Percentiles rank a stretch among this genome's conserved stretches.
Evolutionary conservation across 1,140 invertebrate genomes (phyloP).

Genomic region (Drosophila orena): DNA sequence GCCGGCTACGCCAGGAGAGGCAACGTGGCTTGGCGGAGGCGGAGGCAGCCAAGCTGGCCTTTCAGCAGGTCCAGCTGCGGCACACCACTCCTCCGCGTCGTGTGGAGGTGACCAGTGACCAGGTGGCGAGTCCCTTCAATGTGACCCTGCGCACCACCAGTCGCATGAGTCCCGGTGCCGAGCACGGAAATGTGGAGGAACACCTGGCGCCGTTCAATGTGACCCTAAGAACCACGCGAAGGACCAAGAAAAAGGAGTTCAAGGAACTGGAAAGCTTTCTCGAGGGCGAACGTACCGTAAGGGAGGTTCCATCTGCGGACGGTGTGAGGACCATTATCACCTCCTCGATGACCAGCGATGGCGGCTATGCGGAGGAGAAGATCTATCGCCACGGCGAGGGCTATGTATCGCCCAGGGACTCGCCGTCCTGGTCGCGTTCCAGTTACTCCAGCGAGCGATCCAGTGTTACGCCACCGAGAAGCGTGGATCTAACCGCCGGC

Average conservation of each 20-base stretch:
- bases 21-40: slow-evolving; percentile 85
- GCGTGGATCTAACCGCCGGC: slow-evolving; percentile 77
- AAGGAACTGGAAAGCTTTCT: slow-evolving; percentile 68
- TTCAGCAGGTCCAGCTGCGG: slow-evolving; percentile 87
- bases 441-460: slow-evolving; percentile 72
- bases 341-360: slow-evolving; percentile 78
- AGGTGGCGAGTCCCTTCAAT: slow-evolving; percentile 71
- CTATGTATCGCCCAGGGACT: slow-evolving; percentile 74
- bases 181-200: slow-evolving; percentile 87
- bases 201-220: slow-evolving; percentile 86
- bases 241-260: slow-evolving; percentile 51
- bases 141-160: slow-evolving; percentile 77
- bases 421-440: slow-evolving; percentile 69
- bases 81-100: slow-evolving; percentile 85
- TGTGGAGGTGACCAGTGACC: slow-evolving; percentile 70
- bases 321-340: slow-evolving; percentile 80
- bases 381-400: slow-evolving; percentile 81
- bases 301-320: slow-evolving; percentile 70
- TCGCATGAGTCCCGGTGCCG: slow-evolving; percentile 62
- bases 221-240: slow-evolving; percentile 70
- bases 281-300: slow-evolving; percentile 66
- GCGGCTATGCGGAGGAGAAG: slow-evolving; percentile 76
- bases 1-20: slow-evolving; percentile 86
- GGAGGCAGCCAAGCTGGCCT: slow-evolving; percentile 86
- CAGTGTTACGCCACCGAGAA: slow-evolving; percentile 72